A percentile compares a stretch with the other conserved stretches of the same genome.
phyloP scores from a whole-genome alignment of 37 sponge, comb jelly and placozoan species.

The Chondrosia reniformis region DNA sequence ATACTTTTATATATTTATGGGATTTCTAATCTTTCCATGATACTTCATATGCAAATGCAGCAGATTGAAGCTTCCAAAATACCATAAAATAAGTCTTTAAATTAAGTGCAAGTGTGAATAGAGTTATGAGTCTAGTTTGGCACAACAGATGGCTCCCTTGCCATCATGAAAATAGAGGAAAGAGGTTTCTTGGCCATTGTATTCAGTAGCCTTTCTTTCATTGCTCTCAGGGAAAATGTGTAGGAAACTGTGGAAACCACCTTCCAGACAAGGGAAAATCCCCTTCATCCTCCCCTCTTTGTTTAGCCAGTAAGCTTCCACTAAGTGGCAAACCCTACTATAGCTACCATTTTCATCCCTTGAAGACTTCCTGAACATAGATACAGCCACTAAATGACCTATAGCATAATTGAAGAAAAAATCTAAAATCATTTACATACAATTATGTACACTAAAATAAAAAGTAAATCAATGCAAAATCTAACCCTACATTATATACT shows the following conservation, averaged over 20 bases:
- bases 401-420: no score
- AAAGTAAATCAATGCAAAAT: no score
- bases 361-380: no score
- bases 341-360: no score
- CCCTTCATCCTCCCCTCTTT: constrained; percentile 27
- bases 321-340: no score
- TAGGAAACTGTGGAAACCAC: constrained; percentile 32
- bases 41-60: background rate
- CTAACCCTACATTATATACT: no score
- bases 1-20: background rate
- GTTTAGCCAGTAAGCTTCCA: constrained; percentile 61
- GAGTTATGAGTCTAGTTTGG: constrained; percentile 7
- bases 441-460: no score
- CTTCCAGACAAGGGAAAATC: constrained; percentile 39
- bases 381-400: no score
- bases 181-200: background rate
- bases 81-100: background rate
- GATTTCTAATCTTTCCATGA: background rate
- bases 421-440: no score
- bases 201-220: background rate
- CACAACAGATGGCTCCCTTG: constrained; percentile 42
- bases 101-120: background rate
- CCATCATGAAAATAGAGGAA: constrained; percentile 55
- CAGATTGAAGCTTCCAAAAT: background rate
- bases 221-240: background rate